Conservation (phyloP, 92 coral and sea anemone genomes). For the Umimayanthus kanabou region DNA sequence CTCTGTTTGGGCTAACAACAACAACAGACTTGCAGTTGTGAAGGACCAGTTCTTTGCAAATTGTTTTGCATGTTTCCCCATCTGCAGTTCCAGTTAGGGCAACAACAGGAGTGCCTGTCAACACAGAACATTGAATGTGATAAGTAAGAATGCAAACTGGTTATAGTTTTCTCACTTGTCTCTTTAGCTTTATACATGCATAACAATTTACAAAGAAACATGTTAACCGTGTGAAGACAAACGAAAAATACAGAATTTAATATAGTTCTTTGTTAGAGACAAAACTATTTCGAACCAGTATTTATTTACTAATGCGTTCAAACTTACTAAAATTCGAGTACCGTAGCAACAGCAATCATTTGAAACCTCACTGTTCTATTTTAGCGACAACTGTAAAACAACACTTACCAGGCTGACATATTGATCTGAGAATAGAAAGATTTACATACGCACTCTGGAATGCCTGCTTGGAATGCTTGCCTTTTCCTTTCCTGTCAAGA, state of each 20-base stretch:
- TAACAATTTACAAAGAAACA: too few species aligned
- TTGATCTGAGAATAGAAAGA: too few species aligned
- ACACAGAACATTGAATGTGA: neutral
- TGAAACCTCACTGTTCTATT: neutral
- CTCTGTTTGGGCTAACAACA: conserved; percentile 59
- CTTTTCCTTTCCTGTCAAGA: too few species aligned
- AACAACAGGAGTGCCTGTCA: conserved; percentile 49
- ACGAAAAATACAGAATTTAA: neutral
- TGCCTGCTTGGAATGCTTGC: too few species aligned
- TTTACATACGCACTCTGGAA: too few species aligned
- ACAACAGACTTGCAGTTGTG: conserved; percentile 24
- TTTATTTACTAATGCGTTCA: neutral
- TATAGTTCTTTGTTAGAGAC: neutral
- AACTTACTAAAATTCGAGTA: neutral
- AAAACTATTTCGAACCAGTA: neutral
- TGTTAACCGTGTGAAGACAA: too few species aligned
- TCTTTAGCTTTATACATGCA: too few species aligned
- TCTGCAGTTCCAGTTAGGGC: conserved; percentile 68
- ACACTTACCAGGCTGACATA: too few species aligned
- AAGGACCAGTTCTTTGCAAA: conserved; percentile 25
- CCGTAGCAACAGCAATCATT: too few species aligned
- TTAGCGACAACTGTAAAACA: too few species aligned
- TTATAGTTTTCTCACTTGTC: too few species aligned
- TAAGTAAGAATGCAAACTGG: too few species aligned
- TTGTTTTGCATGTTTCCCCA: conserved; percentile 31